Evolutionary conservation across 2,888 invertebrate genomes (phyloP).

Genomic region (Schizaphis graminum): DNA sequence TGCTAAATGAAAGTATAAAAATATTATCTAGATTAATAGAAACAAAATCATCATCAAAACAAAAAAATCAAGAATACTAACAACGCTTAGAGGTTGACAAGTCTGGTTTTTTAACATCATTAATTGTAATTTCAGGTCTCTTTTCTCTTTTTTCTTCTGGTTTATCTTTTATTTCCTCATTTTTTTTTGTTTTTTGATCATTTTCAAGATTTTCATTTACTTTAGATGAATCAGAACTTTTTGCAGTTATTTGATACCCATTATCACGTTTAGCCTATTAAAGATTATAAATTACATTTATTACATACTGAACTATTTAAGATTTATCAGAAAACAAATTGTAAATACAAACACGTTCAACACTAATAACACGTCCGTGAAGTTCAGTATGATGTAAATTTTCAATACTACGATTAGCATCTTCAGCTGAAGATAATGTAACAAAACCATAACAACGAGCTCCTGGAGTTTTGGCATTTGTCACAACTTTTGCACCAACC

Average conservation of each 20-base stretch:
- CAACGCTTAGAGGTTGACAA: not conserved
- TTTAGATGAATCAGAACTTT: slow-evolving; percentile 72
- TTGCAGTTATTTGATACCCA: slow-evolving; percentile 72
- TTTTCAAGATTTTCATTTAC: slow-evolving; percentile 69
- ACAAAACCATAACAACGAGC: slow-evolving; percentile 96
- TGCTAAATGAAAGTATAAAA: slow-evolving; percentile 4
- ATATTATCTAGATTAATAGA: not conserved
- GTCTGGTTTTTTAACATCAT: slow-evolving; percentile 56
- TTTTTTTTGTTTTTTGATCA: slow-evolving; percentile 67
- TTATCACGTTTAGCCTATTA: slow-evolving; percentile 59
- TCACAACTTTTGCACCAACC: slow-evolving; percentile 94
- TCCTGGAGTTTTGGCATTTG: slow-evolving; percentile 92
- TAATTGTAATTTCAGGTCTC: slow-evolving; percentile 66
- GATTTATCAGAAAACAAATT: not conserved
- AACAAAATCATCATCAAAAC: not conserved
- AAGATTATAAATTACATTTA: slow-evolving; percentile 16
- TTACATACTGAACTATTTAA: not conserved
- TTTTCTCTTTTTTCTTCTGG: slow-evolving; percentile 70
- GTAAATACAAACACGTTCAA: slow-evolving; percentile 77
- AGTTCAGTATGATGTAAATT: slow-evolving; percentile 93
- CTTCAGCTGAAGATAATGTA: slow-evolving; percentile 91
- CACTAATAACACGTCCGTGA: slow-evolving; percentile 94
- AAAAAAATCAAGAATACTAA: slow-evolving; percentile 67
- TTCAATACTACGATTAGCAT: slow-evolving; percentile 91
- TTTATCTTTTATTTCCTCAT: slow-evolving; percentile 62